Conservation (phyloP, 2,113 vertebrate species). For the Leiothrix lutea region DNA sequence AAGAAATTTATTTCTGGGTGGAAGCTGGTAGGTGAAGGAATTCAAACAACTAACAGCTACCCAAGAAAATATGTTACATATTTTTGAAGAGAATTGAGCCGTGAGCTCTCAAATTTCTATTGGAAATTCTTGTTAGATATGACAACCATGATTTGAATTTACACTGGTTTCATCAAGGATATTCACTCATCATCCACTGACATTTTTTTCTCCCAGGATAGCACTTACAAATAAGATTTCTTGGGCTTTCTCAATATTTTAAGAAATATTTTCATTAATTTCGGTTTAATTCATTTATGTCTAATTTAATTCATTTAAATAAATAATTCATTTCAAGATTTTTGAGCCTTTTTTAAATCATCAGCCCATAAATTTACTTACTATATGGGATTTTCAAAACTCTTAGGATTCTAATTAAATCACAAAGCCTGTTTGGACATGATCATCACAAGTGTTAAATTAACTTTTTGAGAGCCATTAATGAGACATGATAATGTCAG, state of each 20-base stretch:
- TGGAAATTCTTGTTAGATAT: background rate
- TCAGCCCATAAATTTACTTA: background rate
- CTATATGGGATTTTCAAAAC: background rate
- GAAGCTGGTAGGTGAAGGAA: background rate
- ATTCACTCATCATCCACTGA: background rate
- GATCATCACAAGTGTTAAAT: conserved; percentile 26
- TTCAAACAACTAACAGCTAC: background rate
- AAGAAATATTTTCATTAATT: background rate
- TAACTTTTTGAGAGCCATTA: conserved; percentile 32
- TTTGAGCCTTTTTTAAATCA: background rate
- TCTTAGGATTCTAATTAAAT: conserved; percentile 7
- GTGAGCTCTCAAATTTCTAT: background rate
- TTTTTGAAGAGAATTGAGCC: background rate
- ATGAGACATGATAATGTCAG: background rate
- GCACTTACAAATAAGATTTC: background rate
- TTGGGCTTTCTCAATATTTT: background rate
- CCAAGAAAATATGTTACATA: background rate
- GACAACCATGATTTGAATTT: background rate
- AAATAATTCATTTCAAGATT: background rate
- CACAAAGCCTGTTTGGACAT: background rate
- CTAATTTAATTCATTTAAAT: background rate
- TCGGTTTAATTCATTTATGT: background rate
- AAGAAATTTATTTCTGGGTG: background rate
- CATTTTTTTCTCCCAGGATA: background rate
- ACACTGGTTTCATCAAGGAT: background rate